Conservation (phyloP, 2,888 invertebrate genomes). For the Hirtodrosophila trivittata region DNA sequence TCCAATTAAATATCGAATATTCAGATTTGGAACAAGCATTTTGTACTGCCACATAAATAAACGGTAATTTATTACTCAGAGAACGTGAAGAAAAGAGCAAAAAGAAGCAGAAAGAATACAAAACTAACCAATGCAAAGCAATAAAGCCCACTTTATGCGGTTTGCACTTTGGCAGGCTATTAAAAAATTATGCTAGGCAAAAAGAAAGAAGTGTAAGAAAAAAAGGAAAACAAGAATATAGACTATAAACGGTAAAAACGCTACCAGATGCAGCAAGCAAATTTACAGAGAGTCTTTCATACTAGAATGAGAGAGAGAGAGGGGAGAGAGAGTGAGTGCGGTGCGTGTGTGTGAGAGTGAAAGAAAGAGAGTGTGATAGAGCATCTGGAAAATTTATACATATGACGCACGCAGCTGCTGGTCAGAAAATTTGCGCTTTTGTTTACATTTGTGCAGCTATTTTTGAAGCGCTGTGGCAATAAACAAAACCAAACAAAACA, state of each 20-base stretch:
- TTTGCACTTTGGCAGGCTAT: constrained; percentile 68
- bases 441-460: constrained; percentile 77
- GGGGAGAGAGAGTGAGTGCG: background rate
- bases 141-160: constrained; percentile 65
- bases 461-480: constrained; percentile 70
- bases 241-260: constrained; percentile 19
- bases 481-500: constrained; percentile 73
- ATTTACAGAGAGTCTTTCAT: constrained; percentile 11
- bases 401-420: constrained; percentile 71
- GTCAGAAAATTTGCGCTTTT: constrained; percentile 67
- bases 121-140: constrained; percentile 20
- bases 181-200: constrained; percentile 68
- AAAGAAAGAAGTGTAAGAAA: constrained; percentile 3
- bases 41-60: constrained; percentile 66
- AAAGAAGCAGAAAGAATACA: constrained; percentile 18
- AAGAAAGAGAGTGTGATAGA: constrained; percentile 20
- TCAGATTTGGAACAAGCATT: constrained; percentile 49
- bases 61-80: constrained; percentile 56
- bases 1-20: constrained; percentile 21
- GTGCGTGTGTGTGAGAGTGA: background rate
- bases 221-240: constrained; percentile 11
- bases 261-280: constrained; percentile 40
- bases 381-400: constrained; percentile 74
- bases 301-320: constrained; percentile 3
- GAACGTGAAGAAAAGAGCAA: constrained; percentile 6